Evolutionary conservation across 1,140 invertebrate species (phyloP), one percentile per base, ranked within the genome.

Genomic region (Asbolus verrucosus): DNA sequence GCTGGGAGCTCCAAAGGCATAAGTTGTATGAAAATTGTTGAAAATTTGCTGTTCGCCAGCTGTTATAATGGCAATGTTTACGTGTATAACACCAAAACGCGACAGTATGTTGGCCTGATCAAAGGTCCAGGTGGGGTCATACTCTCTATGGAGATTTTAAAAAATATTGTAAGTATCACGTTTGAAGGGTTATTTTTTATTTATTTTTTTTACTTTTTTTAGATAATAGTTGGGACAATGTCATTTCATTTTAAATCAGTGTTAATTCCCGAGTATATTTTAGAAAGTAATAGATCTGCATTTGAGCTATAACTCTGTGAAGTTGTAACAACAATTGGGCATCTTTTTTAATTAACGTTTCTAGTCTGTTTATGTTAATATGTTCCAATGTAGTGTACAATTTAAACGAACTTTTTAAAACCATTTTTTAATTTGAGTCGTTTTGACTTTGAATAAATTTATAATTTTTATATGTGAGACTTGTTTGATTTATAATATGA

Each of bases 31-130:
- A 81, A 81, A 41, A 78, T 85, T n/a, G 77, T 80, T 24, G 74
- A 80, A 21, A 76, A 82, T 67, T 70, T 85, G 18, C 76, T 87
- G 11, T 86, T 86, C 76, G 85, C 84, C 38, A 84, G 84, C 14
- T 87, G 85, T 76, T 85, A 86, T 46, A 84, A 86, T 73, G 85
- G 85, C 6, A 84, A 83, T 70, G 84, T 87, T 77, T 87, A 85
- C 71, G 81, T 86, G 13, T 87, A 85, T 73, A 80, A 85, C 66
- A 75, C 70, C 18, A 68, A 72, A 36, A 69, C 80, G 65, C 75
- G 79, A 54, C 78, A 79, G 71, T 76, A 83, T 36, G 71, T 85
- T 15, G 81, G 81, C 54, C 82, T 76, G 24, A 82, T 86, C 73
- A 75, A 80, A 65, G 85, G 84, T 24, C 84, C 85, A 62, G 84